Conservation (phyloP, 2,113 vertebrate genomes). For the Murina feae region DNA sequence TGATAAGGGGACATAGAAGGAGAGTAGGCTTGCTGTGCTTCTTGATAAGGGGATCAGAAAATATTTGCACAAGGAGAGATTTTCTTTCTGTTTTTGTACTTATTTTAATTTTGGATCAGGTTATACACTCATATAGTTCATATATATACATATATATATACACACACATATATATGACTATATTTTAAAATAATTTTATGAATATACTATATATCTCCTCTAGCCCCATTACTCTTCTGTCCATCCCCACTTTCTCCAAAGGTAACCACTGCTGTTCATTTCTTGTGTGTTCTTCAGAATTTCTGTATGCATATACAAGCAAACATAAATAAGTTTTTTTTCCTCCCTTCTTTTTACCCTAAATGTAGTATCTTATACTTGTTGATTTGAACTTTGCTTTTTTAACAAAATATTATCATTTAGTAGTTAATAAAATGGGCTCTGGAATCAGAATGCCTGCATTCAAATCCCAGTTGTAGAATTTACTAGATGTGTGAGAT, state of each 20-base stretch:
- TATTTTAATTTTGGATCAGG: neutral
- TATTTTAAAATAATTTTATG: neutral
- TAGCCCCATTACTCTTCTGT: neutral
- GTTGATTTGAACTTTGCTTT: neutral
- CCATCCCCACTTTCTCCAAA: neutral
- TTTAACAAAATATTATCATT: neutral
- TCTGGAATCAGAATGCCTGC: neutral
- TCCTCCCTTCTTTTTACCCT: neutral
- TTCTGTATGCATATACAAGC: neutral
- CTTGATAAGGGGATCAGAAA: neutral
- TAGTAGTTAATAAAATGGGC: neutral
- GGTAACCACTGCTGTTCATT: neutral
- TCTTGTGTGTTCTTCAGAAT: slow-evolving; percentile 10
- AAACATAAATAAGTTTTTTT: neutral
- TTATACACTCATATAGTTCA: neutral
- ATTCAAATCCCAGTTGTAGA: neutral
- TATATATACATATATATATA: no score
- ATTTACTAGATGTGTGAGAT: neutral
- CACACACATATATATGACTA: neutral
- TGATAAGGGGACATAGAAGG: neutral
- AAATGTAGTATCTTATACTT: neutral
- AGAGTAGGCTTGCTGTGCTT: neutral
- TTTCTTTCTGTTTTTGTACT: neutral
- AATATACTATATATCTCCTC: neutral
- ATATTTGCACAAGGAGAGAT: neutral